phyloP scores from a whole-genome alignment of 2,888 invertebrate genomes.

The Colletes collaris region DNA sequence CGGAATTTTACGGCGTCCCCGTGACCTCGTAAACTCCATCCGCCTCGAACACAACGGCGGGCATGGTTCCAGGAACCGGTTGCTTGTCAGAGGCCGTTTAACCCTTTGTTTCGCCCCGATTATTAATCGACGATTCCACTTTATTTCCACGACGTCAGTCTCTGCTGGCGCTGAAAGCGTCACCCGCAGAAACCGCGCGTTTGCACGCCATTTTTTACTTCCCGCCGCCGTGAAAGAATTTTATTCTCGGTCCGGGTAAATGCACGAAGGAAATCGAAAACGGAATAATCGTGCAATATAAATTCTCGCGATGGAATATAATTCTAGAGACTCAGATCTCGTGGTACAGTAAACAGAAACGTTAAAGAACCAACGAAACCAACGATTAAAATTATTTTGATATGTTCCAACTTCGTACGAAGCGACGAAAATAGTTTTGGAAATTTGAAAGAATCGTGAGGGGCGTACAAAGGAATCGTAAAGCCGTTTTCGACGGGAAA shows the following conservation, averaged over 20 bases:
- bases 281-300: no score
- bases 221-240: background rate
- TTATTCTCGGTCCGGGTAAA: no score
- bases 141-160: background rate
- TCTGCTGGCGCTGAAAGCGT: background rate
- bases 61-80: slow-evolving; percentile 38
- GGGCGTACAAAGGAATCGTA: background rate
- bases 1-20: slow-evolving; percentile 31
- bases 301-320: no score
- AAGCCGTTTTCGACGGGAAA: background rate
- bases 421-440: no score
- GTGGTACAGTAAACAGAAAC: no score
- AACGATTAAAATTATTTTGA: no score
- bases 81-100: slow-evolving; percentile 32
- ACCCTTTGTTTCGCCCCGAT: slow-evolving; percentile 25
- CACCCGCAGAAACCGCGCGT: background rate
- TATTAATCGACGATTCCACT: slow-evolving; percentile 34
- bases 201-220: background rate
- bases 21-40: slow-evolving; percentile 45
- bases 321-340: no score
- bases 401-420: no score
- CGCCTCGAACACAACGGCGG: slow-evolving; percentile 19
- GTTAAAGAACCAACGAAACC: no score
- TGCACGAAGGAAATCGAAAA: no score
- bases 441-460: no score